phyloP scores from a whole-genome alignment of 2,888 invertebrate species.

The Spodoptera littoralis region DNA sequence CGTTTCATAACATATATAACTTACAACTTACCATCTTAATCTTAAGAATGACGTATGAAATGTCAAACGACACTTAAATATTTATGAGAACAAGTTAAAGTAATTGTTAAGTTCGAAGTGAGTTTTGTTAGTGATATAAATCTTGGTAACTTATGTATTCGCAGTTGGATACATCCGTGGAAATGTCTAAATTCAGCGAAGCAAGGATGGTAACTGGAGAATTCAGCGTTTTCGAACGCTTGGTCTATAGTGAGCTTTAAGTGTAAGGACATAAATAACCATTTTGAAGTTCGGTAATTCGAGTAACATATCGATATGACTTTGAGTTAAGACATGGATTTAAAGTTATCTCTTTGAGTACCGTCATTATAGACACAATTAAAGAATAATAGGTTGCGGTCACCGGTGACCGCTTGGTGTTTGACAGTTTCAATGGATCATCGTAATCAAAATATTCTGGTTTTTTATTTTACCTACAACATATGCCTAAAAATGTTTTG shows the following conservation, averaged over 20 bases:
- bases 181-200: constrained; percentile 17
- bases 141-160: constrained; percentile 31
- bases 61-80: constrained; percentile 42
- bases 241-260: neutral
- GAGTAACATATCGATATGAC: no score
- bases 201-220: constrained; percentile 8
- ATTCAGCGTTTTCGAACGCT: neutral
- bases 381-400: no score
- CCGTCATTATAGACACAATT: no score
- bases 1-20: constrained; percentile 26
- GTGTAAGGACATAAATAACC: no score
- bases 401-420: no score
- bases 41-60: constrained; percentile 48
- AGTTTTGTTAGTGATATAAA: constrained; percentile 41
- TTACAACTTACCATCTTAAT: constrained; percentile 27
- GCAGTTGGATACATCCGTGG: constrained; percentile 26
- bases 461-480: no score
- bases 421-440: no score
- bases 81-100: constrained; percentile 40
- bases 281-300: no score
- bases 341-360: no score
- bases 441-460: no score
- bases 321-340: no score
- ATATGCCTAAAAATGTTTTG: no score
- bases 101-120: constrained; percentile 40